Percentiles rank a stretch among this genome's conserved stretches.
These are phyloP conservation scores for Agonopterix subpropinquella DNA, from an alignment of 2,888 invertebrate genomes.

Conservation along the genomic window DNA sequence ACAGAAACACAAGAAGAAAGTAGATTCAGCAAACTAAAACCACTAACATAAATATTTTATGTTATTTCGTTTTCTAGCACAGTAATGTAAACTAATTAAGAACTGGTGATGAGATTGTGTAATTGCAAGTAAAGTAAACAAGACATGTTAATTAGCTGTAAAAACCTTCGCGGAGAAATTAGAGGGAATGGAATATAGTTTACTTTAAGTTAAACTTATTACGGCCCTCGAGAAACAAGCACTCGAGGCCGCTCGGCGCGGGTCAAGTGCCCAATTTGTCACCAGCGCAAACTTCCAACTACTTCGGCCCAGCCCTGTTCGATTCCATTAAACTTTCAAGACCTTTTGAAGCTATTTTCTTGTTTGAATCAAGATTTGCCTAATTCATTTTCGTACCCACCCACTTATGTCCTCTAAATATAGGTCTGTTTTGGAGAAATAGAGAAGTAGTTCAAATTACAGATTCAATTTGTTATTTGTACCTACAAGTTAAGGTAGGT, in stretches of 20 bases:
- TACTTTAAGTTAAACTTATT: slow-evolving; percentile 75
- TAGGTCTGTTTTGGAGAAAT: not conserved
- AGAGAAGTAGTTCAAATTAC: no score
- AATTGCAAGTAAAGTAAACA: slow-evolving; percentile 22
- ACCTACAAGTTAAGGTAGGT: no score
- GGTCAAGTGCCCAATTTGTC: slow-evolving; percentile 76
- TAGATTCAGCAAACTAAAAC: no score
- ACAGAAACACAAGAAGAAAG: no score
- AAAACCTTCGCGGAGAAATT: slow-evolving; percentile 63
- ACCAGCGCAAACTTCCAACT: slow-evolving; percentile 71
- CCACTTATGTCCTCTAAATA: slow-evolving; percentile 8
- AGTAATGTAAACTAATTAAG: no score
- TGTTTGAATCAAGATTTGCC: slow-evolving; percentile 68
- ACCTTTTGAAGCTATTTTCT: slow-evolving; percentile 72
- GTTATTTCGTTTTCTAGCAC: no score
- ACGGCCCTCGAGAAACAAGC: slow-evolving; percentile 71
- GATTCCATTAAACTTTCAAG: slow-evolving; percentile 76
- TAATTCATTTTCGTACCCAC: slow-evolving; percentile 55
- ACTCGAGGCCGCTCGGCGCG: slow-evolving; percentile 62
- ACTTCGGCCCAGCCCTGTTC: slow-evolving; percentile 61
- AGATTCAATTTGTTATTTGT: no score
- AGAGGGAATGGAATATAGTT: slow-evolving; percentile 74
- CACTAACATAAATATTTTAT: no score
- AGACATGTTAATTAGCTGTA: slow-evolving; percentile 47
- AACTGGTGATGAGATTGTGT: not conserved